Base-by-base conservation (phyloP, 2,113 vertebrate genomes). In the Microcebus ravelobensis region DNA sequence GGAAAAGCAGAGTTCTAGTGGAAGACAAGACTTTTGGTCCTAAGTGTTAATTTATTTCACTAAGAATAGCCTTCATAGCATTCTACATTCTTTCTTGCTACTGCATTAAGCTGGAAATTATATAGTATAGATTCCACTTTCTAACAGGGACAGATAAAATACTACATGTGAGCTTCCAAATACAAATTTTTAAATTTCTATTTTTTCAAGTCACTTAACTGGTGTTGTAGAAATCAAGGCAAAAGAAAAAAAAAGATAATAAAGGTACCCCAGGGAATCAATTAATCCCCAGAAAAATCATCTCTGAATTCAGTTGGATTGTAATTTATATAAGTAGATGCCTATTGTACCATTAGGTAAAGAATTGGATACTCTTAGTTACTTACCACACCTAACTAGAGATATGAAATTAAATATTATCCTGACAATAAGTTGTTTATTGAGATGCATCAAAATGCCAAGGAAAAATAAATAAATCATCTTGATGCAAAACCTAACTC, bases 41-140 rank as follows among this genome's bases (percentile, higher is more conserved):
- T 63, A 4, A 31, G 57, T 31, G 52, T 50, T 48, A 73, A 67
- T 84, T 92, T 80, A 23, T 68, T 89, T 84, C 55, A 81, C 74
- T 31, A 84, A 77, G 63, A 70, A 71, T n/a, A 76, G 39, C 84
- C 71, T 91, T 85, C 57, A 76, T 79, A 55, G n/a, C 34, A 5
- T 63, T 21, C 50, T 50, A 70, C 97, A 90, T 98, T 98, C 98
- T 98, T 98, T 98, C 98, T 98, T 98, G 98, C 98, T 98, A 84
- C 81, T 94, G 76, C 81, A 21, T 91, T 90, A 96, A 97, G 92
- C 97, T 97, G 95, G 94, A 96, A 93, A 95, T 97, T 97, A 97
- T 98, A 98, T 98, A 97, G 97, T 91, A 86, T 88, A 97, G 90
- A 93, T 83, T 96, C 63, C 48, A 70, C 63, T 94, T 23, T 87